These are phyloP conservation scores for Sylvia atricapilla DNA, from an alignment of 2,113 vertebrate species.

Conservation along the genomic window DNA sequence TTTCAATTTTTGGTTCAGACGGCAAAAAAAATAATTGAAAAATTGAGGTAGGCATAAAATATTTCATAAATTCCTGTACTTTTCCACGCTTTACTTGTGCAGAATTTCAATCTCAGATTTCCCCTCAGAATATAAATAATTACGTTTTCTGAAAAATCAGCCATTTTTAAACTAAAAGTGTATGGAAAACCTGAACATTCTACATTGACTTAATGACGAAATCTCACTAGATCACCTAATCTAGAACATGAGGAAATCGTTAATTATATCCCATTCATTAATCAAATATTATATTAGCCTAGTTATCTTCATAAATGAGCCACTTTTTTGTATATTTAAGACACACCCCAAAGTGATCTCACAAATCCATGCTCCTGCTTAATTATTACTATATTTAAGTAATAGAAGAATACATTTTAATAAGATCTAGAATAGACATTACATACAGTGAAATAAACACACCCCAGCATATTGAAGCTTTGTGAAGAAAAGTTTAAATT, in stretches of 20 bases:
- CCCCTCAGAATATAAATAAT: background rate
- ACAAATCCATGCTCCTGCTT: background rate
- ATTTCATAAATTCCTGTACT: background rate
- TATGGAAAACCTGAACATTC: background rate
- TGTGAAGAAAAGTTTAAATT: background rate
- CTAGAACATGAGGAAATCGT: rapidly evolving
- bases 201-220: background rate
- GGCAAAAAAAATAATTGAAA: background rate
- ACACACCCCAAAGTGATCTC: background rate
- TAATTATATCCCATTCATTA: background rate
- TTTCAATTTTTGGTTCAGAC: background rate
- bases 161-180: background rate
- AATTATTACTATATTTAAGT: background rate
- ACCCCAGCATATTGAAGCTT: background rate
- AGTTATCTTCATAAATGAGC: background rate
- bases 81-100: background rate
- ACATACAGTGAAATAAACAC: background rate
- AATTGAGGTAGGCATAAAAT: background rate
- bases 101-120: background rate
- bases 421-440: background rate
- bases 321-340: background rate
- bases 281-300: background rate
- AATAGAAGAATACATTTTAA: background rate
- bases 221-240: background rate
- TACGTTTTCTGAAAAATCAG: background rate